These are phyloP conservation scores for Biston stratarius DNA, from an alignment of 2,888 invertebrate genomes.

Conservation along the genomic window DNA sequence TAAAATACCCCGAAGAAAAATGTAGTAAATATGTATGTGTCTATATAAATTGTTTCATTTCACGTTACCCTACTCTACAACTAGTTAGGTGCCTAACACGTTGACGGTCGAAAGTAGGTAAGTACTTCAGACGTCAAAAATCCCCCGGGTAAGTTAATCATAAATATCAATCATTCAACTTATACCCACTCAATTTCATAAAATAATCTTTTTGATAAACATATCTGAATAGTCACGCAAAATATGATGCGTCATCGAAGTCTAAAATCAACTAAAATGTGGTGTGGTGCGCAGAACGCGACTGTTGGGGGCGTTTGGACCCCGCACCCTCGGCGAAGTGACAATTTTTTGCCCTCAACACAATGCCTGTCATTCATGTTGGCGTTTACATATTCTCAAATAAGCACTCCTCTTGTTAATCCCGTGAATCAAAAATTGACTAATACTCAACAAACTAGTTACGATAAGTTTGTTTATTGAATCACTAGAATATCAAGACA, in stretches of 20 bases:
- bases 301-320: conserved; percentile 54
- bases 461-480: conserved; percentile 72
- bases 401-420: conserved; percentile 63
- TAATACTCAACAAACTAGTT: conserved; percentile 71
- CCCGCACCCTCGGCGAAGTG: conserved; percentile 51
- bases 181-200: conserved; percentile 18
- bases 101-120: neutral
- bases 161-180: conserved; percentile 17
- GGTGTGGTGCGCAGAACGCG: conserved; percentile 33
- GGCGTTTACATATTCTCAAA: conserved; percentile 67
- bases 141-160: neutral
- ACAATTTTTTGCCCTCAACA: conserved; percentile 74
- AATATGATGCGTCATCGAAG: conserved; percentile 53
- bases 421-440: conserved; percentile 69
- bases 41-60: no score
- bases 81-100: no score
- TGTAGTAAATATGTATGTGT: no score
- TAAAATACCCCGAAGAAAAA: no score
- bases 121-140: neutral
- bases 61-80: no score
- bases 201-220: conserved; percentile 27
- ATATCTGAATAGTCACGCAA: conserved; percentile 35
- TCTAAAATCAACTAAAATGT: conserved; percentile 25
- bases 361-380: conserved; percentile 68
- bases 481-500: conserved; percentile 38